A percentile compares a stretch with the other conserved stretches of the same genome.
phyloP scores from a whole-genome alignment of 2,113 vertebrate genomes.

The Hemicordylus capensis region DNA sequence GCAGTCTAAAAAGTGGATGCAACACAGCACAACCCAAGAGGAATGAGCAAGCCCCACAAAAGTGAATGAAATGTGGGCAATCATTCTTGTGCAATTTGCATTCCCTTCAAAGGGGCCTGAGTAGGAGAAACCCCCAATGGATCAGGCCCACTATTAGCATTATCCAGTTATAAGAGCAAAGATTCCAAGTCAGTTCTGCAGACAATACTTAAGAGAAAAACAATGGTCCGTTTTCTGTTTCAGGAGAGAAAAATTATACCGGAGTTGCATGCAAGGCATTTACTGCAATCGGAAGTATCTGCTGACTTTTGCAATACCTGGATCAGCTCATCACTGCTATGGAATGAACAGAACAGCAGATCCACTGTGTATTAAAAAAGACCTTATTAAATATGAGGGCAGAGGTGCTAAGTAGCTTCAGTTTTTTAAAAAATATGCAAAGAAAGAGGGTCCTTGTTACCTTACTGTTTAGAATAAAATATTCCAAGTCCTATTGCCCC shows the following conservation, averaged over 20 bases:
- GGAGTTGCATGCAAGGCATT: slow-evolving; percentile 64
- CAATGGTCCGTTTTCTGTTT: slow-evolving; percentile 52
- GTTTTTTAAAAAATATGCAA: slow-evolving; percentile 60
- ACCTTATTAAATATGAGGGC: slow-evolving; percentile 65
- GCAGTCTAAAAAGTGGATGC: slow-evolving; percentile 54
- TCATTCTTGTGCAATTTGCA: neutral
- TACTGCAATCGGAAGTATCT: slow-evolving; percentile 59
- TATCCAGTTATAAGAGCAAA: slow-evolving; percentile 65
- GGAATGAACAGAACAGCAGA: slow-evolving; percentile 56
- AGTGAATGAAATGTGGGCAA: neutral
- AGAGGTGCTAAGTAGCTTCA: slow-evolving; percentile 62
- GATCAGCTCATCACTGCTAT: slow-evolving; percentile 46
- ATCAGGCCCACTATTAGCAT: slow-evolving; percentile 31
- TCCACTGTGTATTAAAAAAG: slow-evolving; percentile 55
- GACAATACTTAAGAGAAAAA: slow-evolving; percentile 59
- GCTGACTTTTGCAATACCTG: slow-evolving; percentile 56
- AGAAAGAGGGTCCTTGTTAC: slow-evolving; percentile 51
- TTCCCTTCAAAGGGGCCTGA: neutral
- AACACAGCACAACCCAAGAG: neutral
- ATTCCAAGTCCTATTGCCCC: slow-evolving; percentile 62
- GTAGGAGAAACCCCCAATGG: neutral
- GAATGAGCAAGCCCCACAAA: neutral
- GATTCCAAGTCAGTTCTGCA: slow-evolving; percentile 57
- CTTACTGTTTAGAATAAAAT: slow-evolving; percentile 67
- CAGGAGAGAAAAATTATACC: slow-evolving; percentile 61